Conservation (phyloP, 2,113 vertebrate species). For the Hipposideros armiger region DNA sequence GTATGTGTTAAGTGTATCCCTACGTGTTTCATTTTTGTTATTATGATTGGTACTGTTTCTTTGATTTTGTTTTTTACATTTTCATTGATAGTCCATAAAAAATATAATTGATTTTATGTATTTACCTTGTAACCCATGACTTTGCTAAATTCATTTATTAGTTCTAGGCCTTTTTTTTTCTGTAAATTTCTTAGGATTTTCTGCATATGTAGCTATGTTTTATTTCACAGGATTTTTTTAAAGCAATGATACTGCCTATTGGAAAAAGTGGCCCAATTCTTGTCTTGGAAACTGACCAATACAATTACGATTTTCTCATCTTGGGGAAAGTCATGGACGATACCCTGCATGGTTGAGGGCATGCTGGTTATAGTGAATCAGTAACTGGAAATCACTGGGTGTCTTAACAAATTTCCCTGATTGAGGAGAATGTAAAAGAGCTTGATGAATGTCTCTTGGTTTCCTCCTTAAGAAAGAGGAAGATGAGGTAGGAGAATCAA, state of each 20-base stretch:
- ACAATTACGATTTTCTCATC: background rate
- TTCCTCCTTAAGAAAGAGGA: conserved; percentile 43
- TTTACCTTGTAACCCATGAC: background rate
- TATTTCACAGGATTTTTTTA: background rate
- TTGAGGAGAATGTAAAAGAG: background rate
- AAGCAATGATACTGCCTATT: background rate
- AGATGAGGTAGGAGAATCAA: background rate
- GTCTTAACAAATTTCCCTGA: background rate
- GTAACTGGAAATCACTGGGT: background rate
- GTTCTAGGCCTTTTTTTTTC: background rate
- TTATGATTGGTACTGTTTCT: background rate
- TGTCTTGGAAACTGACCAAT: conserved; percentile 1
- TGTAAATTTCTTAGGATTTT: conserved; percentile 18
- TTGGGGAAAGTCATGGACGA: background rate
- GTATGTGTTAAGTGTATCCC: background rate
- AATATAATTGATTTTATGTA: conserved; percentile 25
- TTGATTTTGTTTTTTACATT: conserved; percentile 24
- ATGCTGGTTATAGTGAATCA: background rate
- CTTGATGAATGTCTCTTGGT: background rate
- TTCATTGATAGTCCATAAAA: background rate
- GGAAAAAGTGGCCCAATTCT: background rate
- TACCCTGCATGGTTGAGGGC: background rate
- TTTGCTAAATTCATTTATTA: conserved; percentile 30
- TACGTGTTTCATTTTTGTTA: background rate
- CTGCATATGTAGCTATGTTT: conserved; percentile 6